Percentiles rank a stretch among this genome's conserved stretches.
Evolutionary conservation across 2,888 invertebrate species (phyloP).

Genomic region (Euzophera pinguis): DNA sequence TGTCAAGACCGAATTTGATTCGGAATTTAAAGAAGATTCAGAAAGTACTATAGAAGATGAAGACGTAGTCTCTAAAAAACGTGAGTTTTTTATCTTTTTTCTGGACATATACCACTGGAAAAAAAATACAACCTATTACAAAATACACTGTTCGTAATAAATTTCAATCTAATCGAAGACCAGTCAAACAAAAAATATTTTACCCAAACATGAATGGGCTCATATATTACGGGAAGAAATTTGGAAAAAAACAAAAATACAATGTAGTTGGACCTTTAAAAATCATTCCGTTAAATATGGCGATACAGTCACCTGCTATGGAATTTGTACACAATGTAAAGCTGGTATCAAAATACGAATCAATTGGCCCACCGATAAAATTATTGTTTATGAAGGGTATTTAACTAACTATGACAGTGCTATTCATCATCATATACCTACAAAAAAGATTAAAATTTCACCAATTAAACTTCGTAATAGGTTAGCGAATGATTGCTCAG

Average conservation of each 20-base stretch:
- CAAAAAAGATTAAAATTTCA: neutral
- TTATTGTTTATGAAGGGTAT: neutral
- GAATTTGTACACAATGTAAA: slow-evolving; percentile 10
- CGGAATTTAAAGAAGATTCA: no score
- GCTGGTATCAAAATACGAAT: slow-evolving; percentile 7
- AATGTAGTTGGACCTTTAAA: slow-evolving; percentile 4
- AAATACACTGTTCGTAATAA: no score
- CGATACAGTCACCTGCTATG: neutral
- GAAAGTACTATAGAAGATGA: no score
- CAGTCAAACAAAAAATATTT: neutral
- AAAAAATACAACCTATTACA: neutral
- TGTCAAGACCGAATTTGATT: no score
- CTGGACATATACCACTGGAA: neutral
- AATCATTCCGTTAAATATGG: neutral
- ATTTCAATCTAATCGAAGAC: no score
- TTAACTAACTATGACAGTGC: neutral
- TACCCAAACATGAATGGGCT: neutral
- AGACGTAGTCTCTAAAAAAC: no score
- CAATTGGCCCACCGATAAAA: slow-evolving; percentile 14
- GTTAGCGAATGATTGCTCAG: neutral
- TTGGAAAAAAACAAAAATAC: slow-evolving; percentile 1
- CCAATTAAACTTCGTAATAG: neutral
- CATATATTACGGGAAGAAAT: neutral
- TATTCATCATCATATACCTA: neutral
- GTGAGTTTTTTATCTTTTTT: no score